A percentile compares a stretch with the other conserved stretches of the same genome.
Conservation (phyloP, 2,888 invertebrate species). For the Osmoderma eremita region DNA sequence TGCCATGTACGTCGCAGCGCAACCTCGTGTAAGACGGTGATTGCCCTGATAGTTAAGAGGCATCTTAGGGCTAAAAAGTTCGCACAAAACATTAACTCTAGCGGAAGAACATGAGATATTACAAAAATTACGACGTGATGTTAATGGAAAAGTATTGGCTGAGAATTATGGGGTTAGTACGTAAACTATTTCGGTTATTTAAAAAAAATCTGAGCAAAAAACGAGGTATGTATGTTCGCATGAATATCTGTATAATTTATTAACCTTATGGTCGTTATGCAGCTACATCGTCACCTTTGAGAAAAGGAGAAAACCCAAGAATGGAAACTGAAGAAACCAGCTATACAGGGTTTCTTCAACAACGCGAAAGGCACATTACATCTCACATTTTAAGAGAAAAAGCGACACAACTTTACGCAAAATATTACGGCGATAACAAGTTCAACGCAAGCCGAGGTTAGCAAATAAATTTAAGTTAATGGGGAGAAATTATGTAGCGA, state of each 20-base stretch:
- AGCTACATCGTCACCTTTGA: neutral
- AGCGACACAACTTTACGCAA: neutral
- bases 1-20: neutral
- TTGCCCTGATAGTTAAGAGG: neutral
- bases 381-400: neutral
- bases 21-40: neutral
- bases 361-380: neutral
- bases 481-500: too few species aligned
- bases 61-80: too few species aligned
- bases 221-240: too few species aligned
- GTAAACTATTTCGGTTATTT: too few species aligned
- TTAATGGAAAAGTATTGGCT: conserved; percentile 1
- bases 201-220: too few species aligned
- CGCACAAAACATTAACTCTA: conserved; percentile 1
- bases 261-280: neutral
- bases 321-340: neutral
- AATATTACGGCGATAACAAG: neutral
- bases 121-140: conserved; percentile 1
- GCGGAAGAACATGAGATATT: conserved; percentile 5
- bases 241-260: neutral
- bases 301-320: neutral
- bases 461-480: too few species aligned
- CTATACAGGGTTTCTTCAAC: neutral
- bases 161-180: neutral
- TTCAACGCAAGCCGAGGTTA: too few species aligned